These are phyloP conservation scores for Psococerastis gibbosa DNA, from an alignment of 2,888 invertebrate genomes.

Conservation along the genomic window DNA sequence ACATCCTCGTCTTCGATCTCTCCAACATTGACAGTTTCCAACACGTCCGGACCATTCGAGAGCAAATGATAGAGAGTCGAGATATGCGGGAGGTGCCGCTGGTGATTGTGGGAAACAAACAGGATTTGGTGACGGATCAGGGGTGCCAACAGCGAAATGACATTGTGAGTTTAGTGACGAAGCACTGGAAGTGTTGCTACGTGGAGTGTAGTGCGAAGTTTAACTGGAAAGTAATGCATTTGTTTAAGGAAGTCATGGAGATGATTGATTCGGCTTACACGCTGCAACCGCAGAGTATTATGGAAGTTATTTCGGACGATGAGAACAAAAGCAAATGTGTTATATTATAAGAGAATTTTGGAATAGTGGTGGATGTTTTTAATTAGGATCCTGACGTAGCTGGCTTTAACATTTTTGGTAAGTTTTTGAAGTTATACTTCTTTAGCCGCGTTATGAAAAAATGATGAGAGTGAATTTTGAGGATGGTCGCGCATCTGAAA, in stretches of 20 bases:
- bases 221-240: conserved; percentile 70
- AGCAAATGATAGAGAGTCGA: conserved; percentile 81
- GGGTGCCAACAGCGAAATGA: conserved; percentile 39
- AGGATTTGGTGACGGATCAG: conserved; percentile 40
- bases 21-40: conserved; percentile 80
- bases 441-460: no score
- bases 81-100: conserved; percentile 78
- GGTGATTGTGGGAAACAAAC: conserved; percentile 86
- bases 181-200: conserved; percentile 90
- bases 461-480: no score
- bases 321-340: conserved; percentile 33
- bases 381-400: no score
- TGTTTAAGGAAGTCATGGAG: conserved; percentile 67
- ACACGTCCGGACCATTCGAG: conserved; percentile 74
- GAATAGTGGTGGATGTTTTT: no score
- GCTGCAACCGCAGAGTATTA: conserved; percentile 22
- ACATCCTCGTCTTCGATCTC: conserved; percentile 78
- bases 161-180: conserved; percentile 76
- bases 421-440: no score
- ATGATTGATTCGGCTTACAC: conserved; percentile 42
- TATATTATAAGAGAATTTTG: no score
- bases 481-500: no score
- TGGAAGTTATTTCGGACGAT: conserved; percentile 34
- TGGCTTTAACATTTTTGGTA: no score
- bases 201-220: conserved; percentile 90